Base-by-base conservation (phyloP, 2,797 vertebrate species). In the Tympanoctomys barrerae region DNA sequence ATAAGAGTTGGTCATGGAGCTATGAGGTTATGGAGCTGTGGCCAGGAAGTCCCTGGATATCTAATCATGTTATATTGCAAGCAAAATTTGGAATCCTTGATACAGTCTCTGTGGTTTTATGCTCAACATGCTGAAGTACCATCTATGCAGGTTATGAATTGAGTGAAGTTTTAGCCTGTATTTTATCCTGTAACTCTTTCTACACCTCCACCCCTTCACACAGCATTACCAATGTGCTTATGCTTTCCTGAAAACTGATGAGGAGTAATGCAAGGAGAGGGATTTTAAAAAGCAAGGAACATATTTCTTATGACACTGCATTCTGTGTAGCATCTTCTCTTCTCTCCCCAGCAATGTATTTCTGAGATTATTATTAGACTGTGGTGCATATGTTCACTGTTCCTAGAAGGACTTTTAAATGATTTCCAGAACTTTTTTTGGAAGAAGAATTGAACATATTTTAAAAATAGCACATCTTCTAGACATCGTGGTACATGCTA, bases 1-100 rank as follows among this genome's bases (percentile, higher is more conserved):
- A 42, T 46, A 71, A 49, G n/a, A 93, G 42, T 33, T 85, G 39
- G 49, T 86, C 90, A 59, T 46, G 24, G 31, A 71, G 77, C 49
- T 84, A 26, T 82, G 85, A 91, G 80, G 79, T 54, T 71, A 28
- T 70, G 64, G 75, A 52, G 36, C 39, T 80, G 64, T 68, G 91
- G 59, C 31, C 16, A 83, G 90, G 39, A 26, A 93, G 80, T 54
- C 54, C 39, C 46, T 83, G 79, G 42, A 91, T 49, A 78, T 31
- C 46, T 39, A 95, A 39, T 87, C 85, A 49, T 68, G 31, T 89
- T 39, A 78, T 11, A 46, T 5, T 68, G 68, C 28, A 83, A 90
- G 83, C 7, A 92, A 94, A 85, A 81, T 85, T 31, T 93, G 59
- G 42, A 80, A 82, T 90, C 62, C 66, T 95, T 83, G 49, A 52